Conservation (phyloP, 2,113 vertebrate species). For the Megatriorchis doriae region DNA sequence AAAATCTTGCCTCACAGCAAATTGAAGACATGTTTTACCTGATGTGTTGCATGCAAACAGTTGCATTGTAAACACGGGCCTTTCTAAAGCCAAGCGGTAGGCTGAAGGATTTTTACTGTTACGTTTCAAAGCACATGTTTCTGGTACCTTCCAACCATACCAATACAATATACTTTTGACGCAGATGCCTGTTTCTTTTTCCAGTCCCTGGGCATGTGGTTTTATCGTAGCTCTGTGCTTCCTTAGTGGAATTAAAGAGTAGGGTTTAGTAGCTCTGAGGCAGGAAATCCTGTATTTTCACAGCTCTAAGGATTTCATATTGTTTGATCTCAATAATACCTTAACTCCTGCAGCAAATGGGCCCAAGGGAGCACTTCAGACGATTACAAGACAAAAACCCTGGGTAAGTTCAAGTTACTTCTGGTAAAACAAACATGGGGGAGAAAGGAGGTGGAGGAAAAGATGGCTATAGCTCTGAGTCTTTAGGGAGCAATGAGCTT, state of each 20-base stretch:
- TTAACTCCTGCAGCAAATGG: neutral
- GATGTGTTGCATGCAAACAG: neutral
- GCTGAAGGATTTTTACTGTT: neutral
- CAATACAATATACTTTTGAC: neutral
- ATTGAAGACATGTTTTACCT: neutral
- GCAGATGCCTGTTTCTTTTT: neutral
- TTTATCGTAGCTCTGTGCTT: neutral
- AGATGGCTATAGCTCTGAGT: neutral
- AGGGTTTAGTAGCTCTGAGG: neutral
- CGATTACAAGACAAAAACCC: neutral
- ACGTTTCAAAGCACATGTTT: neutral
- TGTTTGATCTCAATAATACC: neutral
- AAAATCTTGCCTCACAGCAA: neutral
- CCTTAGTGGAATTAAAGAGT: neutral
- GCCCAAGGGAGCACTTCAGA: neutral
- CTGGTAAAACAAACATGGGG: neutral
- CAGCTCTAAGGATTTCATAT: neutral
- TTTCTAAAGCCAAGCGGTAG: neutral
- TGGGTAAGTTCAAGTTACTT: neutral
- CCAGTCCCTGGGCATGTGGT: neutral
- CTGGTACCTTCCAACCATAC: neutral
- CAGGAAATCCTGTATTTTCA: conserved; percentile 41
- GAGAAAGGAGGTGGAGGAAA: neutral
- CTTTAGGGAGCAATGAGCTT: neutral
- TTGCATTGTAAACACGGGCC: neutral